Evolutionary conservation across 2,113 vertebrate species (phyloP), one percentile per base, ranked within the genome.

Genomic region (Erythrocebus patas): DNA sequence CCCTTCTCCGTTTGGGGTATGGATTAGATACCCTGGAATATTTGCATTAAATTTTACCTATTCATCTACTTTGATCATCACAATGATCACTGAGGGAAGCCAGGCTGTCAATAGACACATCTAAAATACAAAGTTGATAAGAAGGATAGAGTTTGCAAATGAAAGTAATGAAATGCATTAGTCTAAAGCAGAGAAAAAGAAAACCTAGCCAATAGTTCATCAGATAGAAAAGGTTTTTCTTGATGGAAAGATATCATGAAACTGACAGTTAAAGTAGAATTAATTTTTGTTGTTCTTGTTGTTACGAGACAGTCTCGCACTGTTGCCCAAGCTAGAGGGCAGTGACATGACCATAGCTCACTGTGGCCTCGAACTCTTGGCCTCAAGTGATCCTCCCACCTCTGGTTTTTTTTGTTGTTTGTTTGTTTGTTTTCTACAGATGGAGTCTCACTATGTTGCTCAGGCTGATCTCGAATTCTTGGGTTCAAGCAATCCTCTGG

Each of bases 81-180:
- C 98, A 98, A 83, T 84, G 96, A 97, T 97, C 98, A 84, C 97
- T 91, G 18, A 23, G 93, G 96, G 97, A 98, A 96, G 96, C 95
- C 97, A 98, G 97, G 91, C 95, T 97, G 95, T 96, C 96, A 96
- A 91, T 92, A 97, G 97, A 90, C 96, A 98, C 96, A 92, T 97
- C 95, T 97, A 59, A 97, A 98, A 98, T 97, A 98, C 97, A 97
- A 98, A 97, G 96, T 97, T 97, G 80, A 88, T 85, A 55, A 86
- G 38, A 95, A 98, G 96, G 93, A 90, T 96, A 90, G 97, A 96
- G 97, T 93, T 97, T 98, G 96, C 97, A 98, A 96, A 18, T 3
- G 95, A 95, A 87, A 96, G 96, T 97, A 98, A 98, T 97, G 98
- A 94, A 99, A 98, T 83, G 95, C 93, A 97, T 98, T 98, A 98